phyloP scores from a whole-genome alignment of 2,797 vertebrate genomes.

The Coregonus sp. region DNA sequence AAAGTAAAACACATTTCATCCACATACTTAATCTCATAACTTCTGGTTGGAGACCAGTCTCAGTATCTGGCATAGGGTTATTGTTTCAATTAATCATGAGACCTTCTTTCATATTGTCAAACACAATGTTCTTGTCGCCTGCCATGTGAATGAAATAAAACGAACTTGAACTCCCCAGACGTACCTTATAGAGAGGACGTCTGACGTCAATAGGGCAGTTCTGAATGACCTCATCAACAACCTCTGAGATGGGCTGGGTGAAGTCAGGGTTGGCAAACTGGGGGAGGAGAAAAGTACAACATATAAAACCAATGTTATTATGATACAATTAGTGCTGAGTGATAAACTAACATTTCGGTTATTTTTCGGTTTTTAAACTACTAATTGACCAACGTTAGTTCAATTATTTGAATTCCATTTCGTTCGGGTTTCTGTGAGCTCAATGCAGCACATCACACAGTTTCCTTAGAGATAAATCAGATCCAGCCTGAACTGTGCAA shows the following conservation, averaged over 20 bases:
- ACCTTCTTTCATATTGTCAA: neutral
- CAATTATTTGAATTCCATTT: no score
- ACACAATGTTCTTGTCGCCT: neutral
- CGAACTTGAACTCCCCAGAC: constrained; percentile 11
- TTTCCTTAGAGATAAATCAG: no score
- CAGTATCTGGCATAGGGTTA: neutral
- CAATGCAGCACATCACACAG: no score
- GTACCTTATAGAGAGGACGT: constrained; percentile 96
- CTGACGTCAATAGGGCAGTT: constrained; percentile 98
- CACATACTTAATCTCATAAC: neutral
- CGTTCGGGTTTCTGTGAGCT: no score
- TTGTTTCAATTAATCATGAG: neutral
- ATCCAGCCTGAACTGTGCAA: no score
- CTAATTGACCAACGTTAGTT: no score
- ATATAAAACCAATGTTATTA: neutral
- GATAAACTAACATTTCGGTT: no score
- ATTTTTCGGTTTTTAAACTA: no score
- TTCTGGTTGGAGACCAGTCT: neutral
- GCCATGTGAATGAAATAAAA: neutral
- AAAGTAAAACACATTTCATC: neutral
- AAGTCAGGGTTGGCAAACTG: constrained; percentile 99
- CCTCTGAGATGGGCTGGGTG: constrained; percentile 98
- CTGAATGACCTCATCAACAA: constrained; percentile 99
- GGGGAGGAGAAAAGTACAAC: neutral
- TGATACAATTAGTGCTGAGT: no score